phyloP scores from a whole-genome alignment of 2,113 vertebrate genomes.

The Condylura cristata region DNA sequence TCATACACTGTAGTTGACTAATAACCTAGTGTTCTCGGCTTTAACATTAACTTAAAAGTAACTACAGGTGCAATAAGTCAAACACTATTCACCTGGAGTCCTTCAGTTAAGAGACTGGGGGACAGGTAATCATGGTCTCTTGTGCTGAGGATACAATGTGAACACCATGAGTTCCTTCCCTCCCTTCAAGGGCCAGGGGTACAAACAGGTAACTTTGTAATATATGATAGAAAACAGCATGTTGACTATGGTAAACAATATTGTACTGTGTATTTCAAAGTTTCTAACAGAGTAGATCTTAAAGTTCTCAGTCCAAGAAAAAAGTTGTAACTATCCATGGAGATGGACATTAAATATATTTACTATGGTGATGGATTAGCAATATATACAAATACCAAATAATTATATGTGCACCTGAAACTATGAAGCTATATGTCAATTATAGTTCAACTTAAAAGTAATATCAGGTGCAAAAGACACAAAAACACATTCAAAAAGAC shows the following conservation, averaged over 20 bases:
- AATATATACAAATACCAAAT: too few relatives aligned
- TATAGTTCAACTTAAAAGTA: neutral
- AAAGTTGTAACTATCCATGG: too few relatives aligned
- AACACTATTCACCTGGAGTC: neutral
- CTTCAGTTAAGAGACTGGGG: neutral
- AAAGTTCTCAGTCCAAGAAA: too few relatives aligned
- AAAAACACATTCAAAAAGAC: too few relatives aligned
- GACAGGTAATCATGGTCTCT: rapidly evolving
- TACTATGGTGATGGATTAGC: too few relatives aligned
- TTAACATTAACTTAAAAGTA: neutral
- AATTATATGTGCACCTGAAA: too few relatives aligned
- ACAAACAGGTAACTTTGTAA: neutral
- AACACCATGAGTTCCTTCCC: neutral
- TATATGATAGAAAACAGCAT: too few relatives aligned
- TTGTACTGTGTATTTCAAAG: too few relatives aligned
- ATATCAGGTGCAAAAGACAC: neutral
- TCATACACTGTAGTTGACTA: neutral
- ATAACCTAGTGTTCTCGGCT: neutral
- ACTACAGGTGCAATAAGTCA: neutral
- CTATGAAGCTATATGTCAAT: too few relatives aligned
- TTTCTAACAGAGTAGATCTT: too few relatives aligned
- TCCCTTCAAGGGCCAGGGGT: neutral
- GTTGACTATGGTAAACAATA: too few relatives aligned
- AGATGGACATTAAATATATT: too few relatives aligned
- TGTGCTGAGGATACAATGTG: neutral